Evolutionary conservation across 1,140 invertebrate species (phyloP).

Genomic region (Megalopta genalis): DNA sequence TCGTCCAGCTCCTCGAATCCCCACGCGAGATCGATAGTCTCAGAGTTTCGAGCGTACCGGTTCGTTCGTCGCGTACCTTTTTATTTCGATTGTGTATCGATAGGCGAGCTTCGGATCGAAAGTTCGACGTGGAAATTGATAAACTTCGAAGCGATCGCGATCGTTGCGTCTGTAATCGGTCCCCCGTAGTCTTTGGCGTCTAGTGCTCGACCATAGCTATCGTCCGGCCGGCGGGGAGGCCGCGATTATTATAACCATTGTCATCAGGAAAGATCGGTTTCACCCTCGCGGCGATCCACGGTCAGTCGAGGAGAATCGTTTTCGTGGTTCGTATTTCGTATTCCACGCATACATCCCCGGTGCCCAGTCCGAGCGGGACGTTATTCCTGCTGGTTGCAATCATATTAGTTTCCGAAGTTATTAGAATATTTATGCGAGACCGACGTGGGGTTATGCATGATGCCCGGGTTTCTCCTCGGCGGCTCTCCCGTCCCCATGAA

Average conservation of each 20-base stretch:
- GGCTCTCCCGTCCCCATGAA: slow-evolving; percentile 19
- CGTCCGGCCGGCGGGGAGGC: slow-evolving; percentile 26
- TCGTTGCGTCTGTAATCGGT: not conserved
- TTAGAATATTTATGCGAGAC: slow-evolving; percentile 72
- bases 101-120: not conserved
- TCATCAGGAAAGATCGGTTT: slow-evolving; percentile 51
- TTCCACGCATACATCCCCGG: slow-evolving; percentile 44
- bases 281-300: slow-evolving; percentile 39
- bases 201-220: slow-evolving; percentile 31
- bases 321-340: slow-evolving; percentile 51
- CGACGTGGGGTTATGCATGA: slow-evolving; percentile 51
- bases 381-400: slow-evolving; percentile 66
- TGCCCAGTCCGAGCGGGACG: slow-evolving; percentile 53
- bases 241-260: slow-evolving; percentile 55
- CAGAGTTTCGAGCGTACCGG: not conserved
- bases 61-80: not conserved
- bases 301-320: slow-evolving; percentile 19
- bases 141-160: not conserved
- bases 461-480: slow-evolving; percentile 14
- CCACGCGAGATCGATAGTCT: slow-evolving; percentile 3
- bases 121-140: not conserved
- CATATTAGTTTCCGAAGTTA: slow-evolving; percentile 70
- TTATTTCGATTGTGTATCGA: not conserved
- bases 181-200: not conserved
- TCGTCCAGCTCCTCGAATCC: slow-evolving; percentile 25